Base-by-base conservation (phyloP, 1,140 invertebrate genomes). In the Scylla paramamosain region DNA sequence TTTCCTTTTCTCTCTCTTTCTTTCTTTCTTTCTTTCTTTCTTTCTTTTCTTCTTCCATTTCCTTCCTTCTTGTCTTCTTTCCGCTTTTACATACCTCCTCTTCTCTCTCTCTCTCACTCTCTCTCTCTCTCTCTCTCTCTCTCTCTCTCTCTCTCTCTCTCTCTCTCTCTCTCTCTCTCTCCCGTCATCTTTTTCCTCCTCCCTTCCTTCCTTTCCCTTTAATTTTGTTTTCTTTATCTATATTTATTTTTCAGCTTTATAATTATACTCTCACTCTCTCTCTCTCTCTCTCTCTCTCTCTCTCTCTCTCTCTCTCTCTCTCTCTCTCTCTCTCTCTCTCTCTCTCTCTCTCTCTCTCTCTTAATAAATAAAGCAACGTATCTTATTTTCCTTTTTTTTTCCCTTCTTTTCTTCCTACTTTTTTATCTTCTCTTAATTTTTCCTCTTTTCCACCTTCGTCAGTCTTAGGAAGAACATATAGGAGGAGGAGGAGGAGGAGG, bases 1-100 rank as follows among this genome's bases (percentile, higher is more conserved):
- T 20, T 32, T 87, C 28, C 32, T 89, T 45, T 89, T 59, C 89
- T 91, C 89, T 39, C 83, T 86, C 28, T 86, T 6, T 39, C 83
- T 39, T 12, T 86, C 28, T 46, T 31, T 89, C 28, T 46, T 4
- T 89, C 39, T 46, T 14, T 89, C 87, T 45, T 31, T 20, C 7
- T 16, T 25, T 46, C 39, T 29, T 59, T n/a, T 59, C 1, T 28
- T 59, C n/a, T 46, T 91, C 20, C n/a, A 14, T 20, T 4, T 59
- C 28, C 10, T n/a, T 6, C 28, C 16, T 46, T 31, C n/a, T 88
- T 12, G 10, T 39, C 83, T 86, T 28, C 28, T 39, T 39, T 86
- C 83, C 83, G 12, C 67, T n/a, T n/a, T 46, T 46, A 2, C 45
- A 25, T 45, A 4, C 25, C 32, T 10, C 6, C 87, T 46, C 87